Evolutionary conservation across 2,113 vertebrate species (phyloP).

Genomic region (Centropristis striata): DNA sequence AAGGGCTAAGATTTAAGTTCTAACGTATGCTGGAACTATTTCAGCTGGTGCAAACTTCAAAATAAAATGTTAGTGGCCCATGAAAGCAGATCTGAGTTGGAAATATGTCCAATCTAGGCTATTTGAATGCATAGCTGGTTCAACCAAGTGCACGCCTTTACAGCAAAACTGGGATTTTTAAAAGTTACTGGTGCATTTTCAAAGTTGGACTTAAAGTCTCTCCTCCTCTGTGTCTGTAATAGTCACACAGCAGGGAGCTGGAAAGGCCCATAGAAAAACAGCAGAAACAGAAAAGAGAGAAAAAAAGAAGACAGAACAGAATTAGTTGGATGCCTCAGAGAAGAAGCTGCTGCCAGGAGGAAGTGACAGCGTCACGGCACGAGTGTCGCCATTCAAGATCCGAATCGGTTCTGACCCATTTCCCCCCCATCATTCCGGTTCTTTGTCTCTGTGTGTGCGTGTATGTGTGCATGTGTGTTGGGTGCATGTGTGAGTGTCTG

Average conservation of each 20-base stretch:
- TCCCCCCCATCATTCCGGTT: constrained; percentile 53
- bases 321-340: constrained; percentile 40
- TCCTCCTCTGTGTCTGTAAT: not conserved
- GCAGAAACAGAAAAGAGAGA: not conserved
- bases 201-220: not conserved
- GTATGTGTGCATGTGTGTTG: constrained; percentile 12
- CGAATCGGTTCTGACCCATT: constrained; percentile 65
- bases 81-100: too few relatives aligned
- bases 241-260: constrained; percentile 26
- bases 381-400: constrained; percentile 46
- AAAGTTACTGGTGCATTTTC: not conserved
- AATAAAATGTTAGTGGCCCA: too few relatives aligned
- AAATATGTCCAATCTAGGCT: too few relatives aligned
- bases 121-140: not conserved
- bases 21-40: too few relatives aligned
- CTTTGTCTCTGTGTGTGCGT: constrained; percentile 43
- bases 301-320: constrained; percentile 3
- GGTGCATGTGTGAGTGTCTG: constrained; percentile 18
- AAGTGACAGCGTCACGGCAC: constrained; percentile 56
- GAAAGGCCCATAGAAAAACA: constrained; percentile 24
- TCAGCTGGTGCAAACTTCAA: too few relatives aligned
- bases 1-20: too few relatives aligned
- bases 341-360: constrained; percentile 50
- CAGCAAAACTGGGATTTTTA: not conserved
- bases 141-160: not conserved